Evolutionary conservation across 2,888 invertebrate species (phyloP).

Genomic region (Dendrolimus houi): DNA sequence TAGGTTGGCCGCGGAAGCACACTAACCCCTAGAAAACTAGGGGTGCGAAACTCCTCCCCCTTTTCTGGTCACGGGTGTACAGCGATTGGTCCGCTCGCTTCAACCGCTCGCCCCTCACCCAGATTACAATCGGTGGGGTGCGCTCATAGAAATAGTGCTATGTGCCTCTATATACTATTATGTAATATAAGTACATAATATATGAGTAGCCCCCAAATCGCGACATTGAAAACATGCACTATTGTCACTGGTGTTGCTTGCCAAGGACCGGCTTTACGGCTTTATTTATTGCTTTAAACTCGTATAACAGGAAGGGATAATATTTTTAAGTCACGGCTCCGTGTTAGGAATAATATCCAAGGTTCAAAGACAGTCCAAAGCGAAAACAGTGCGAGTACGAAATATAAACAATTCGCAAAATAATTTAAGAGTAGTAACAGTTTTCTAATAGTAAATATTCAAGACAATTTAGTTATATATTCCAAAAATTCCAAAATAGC

Average conservation of each 20-base stretch:
- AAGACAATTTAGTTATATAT: no score
- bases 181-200: constrained; percentile 49
- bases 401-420: no score
- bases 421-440: no score
- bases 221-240: constrained; percentile 57
- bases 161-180: constrained; percentile 57
- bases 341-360: no score
- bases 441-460: no score
- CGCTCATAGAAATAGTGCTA: constrained; percentile 74
- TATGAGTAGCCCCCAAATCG: constrained; percentile 51
- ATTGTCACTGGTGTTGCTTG: constrained; percentile 14
- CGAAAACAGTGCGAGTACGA: no score
- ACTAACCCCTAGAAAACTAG: constrained; percentile 77
- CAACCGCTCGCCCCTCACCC: constrained; percentile 67
- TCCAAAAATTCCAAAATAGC: no score
- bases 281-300: no score
- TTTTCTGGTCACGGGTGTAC: constrained; percentile 74
- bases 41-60: constrained; percentile 76
- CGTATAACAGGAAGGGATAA: no score
- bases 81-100: constrained; percentile 69
- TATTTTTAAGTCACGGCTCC: no score
- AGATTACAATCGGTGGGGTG: constrained; percentile 76
- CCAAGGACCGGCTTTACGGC: no score
- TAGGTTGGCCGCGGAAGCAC: constrained; percentile 76
- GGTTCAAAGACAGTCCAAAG: no score